Conservation (phyloP, 2,797 vertebrate genomes). For the Bovichtus variegatus region DNA sequence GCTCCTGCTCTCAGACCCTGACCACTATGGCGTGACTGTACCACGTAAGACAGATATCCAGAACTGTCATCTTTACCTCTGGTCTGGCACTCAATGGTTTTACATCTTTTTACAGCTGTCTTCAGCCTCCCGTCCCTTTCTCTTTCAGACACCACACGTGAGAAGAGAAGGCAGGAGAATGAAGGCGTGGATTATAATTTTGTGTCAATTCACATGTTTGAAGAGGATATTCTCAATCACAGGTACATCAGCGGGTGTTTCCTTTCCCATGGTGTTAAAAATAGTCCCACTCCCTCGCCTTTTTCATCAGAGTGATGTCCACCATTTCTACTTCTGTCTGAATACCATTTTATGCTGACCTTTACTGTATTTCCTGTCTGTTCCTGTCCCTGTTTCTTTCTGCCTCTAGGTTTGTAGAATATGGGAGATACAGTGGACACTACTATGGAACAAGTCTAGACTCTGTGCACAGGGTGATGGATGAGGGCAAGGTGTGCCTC, state of each 20-base stretch:
- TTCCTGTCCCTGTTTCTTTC: not conserved
- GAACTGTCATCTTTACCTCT: constrained; percentile 7
- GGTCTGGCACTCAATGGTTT: constrained; percentile 2
- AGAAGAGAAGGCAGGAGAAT: constrained; percentile 89
- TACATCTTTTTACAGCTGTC: constrained; percentile 6
- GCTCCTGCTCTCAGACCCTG: constrained; percentile 82
- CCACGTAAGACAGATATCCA: constrained; percentile 73
- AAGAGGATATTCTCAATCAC: constrained; percentile 92
- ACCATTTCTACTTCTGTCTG: not conserved
- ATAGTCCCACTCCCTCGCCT: not conserved
- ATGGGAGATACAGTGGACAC: constrained; percentile 90
- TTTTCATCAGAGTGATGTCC: constrained; percentile 2
- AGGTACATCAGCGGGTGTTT: constrained; percentile 84
- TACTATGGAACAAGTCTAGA: constrained; percentile 94
- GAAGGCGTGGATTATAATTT: constrained; percentile 95
- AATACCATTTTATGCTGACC: not conserved
- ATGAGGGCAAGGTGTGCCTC: constrained; percentile 93
- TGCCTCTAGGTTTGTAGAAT: constrained; percentile 91
- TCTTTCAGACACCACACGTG: constrained; percentile 91
- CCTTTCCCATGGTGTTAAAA: constrained; percentile 27
- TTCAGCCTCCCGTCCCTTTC: not conserved
- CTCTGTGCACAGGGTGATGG: constrained; percentile 88
- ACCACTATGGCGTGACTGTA: constrained; percentile 76
- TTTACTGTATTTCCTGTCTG: constrained; percentile 3
- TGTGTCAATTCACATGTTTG: constrained; percentile 92